Conservation (phyloP, 2,113 vertebrate species). For the Carassius gibelio region DNA sequence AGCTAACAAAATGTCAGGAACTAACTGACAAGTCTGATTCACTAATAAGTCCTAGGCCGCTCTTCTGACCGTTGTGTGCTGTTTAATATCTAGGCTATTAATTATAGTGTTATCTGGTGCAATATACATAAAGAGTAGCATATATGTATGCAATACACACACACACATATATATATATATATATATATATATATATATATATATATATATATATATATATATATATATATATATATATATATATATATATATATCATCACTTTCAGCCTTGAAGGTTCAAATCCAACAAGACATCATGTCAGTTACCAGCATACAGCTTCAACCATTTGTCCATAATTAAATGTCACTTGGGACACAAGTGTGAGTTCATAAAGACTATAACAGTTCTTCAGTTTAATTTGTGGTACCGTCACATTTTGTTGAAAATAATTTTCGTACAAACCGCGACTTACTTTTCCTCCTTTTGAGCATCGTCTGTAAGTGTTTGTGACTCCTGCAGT, state of each 20-base stretch:
- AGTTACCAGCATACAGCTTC: background rate
- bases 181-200: too few species aligned
- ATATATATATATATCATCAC: too few species aligned
- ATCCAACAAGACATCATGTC: background rate
- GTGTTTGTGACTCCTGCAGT: slow-evolving; percentile 76
- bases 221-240: too few species aligned
- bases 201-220: too few species aligned
- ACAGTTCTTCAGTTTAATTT: background rate
- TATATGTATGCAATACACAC: too few species aligned
- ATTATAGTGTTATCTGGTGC: too few species aligned
- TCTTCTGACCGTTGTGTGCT: too few species aligned
- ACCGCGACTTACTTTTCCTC: slow-evolving; percentile 73
- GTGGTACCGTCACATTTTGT: background rate
- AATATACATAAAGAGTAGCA: too few species aligned
- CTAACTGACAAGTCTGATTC: background rate
- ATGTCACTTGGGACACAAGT: background rate
- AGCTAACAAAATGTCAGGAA: too few species aligned
- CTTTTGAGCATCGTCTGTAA: slow-evolving; percentile 76
- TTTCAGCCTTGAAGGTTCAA: too few species aligned
- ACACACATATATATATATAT: too few species aligned
- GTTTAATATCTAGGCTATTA: too few species aligned
- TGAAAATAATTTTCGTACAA: background rate
- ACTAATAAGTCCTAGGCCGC: background rate
- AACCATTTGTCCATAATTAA: background rate
- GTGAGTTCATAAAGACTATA: background rate